phyloP scores from a whole-genome alignment of 2,797 vertebrate genomes.

The Lycodopsis pacificus region DNA sequence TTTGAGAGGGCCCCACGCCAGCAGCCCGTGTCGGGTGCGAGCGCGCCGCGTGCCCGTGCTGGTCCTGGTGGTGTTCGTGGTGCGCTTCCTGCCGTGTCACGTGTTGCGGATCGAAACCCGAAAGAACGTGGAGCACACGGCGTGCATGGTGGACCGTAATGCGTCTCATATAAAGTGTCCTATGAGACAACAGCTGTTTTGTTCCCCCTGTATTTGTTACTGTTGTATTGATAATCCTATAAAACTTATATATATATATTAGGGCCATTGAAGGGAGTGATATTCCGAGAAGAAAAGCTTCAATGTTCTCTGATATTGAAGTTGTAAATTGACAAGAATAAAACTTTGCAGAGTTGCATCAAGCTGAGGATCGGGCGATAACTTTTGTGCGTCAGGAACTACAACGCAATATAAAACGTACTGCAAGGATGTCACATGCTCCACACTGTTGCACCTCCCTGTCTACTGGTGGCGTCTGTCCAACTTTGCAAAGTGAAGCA shows the following conservation, averaged over 20 bases:
- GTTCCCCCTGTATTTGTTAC: neutral
- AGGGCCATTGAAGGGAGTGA: neutral
- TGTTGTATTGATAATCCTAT: neutral
- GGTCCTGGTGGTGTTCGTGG: slow-evolving; percentile 73
- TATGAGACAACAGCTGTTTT: neutral
- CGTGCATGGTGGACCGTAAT: slow-evolving; percentile 25
- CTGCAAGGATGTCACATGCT: no score
- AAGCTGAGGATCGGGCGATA: neutral
- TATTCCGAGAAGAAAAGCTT: neutral
- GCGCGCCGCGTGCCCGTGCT: slow-evolving; percentile 62
- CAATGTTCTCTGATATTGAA: no score
- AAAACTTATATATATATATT: neutral
- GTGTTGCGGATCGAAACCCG: slow-evolving; percentile 58
- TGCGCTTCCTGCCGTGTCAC: slow-evolving; percentile 78
- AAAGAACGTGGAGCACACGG: fast-evolving
- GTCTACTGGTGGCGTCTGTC: no score
- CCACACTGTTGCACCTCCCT: neutral
- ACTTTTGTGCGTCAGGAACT: neutral
- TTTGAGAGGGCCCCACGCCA: slow-evolving; percentile 64
- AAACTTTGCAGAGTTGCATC: neutral
- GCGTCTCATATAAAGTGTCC: neutral
- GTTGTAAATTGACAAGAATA: neutral
- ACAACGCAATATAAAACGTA: neutral
- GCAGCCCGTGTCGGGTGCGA: slow-evolving; percentile 30
- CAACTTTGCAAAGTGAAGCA: no score